These are phyloP conservation scores for Callyntrura guangdongensis DNA, from an alignment of 2,888 invertebrate species.

Conservation along the genomic window DNA sequence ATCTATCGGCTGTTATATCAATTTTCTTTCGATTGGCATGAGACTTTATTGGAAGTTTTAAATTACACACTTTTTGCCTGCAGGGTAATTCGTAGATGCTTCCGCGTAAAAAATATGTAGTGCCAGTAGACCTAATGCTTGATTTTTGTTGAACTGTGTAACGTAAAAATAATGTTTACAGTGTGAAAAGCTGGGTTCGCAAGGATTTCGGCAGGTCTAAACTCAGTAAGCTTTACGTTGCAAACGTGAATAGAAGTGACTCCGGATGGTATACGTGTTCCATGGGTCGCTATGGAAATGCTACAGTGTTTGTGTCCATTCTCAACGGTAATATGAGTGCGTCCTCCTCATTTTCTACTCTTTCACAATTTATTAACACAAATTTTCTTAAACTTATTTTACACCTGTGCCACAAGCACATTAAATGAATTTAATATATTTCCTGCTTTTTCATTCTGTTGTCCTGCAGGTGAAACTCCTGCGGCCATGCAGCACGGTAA, in stretches of 20 bases:
- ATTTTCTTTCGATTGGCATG: too few species aligned
- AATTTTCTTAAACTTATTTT: background rate
- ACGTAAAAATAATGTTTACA: conserved; percentile 47
- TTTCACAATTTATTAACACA: conserved; percentile 1
- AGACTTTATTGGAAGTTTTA: too few species aligned
- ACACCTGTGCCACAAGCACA: background rate
- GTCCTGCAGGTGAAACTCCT: conserved; percentile 82
- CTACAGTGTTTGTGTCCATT: conserved; percentile 84
- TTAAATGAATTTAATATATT: background rate
- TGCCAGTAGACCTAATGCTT: background rate
- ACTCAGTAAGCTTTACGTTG: conserved; percentile 84
- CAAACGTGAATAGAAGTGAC: conserved; percentile 84
- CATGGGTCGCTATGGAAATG: conserved; percentile 84
- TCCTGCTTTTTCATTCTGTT: background rate
- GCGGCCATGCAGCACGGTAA: conserved; percentile 84
- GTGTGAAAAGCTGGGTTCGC: conserved; percentile 84
- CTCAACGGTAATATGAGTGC: conserved; percentile 82
- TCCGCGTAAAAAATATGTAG: too few species aligned
- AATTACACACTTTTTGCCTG: too few species aligned
- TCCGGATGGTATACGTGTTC: conserved; percentile 84
- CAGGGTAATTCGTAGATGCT: too few species aligned
- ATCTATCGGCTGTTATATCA: too few species aligned
- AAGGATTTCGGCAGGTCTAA: conserved; percentile 84
- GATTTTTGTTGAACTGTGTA: background rate
- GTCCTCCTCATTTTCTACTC: conserved; percentile 37